phyloP scores from a whole-genome alignment of 2,888 invertebrate genomes.

The Erebia epiphron region DNA sequence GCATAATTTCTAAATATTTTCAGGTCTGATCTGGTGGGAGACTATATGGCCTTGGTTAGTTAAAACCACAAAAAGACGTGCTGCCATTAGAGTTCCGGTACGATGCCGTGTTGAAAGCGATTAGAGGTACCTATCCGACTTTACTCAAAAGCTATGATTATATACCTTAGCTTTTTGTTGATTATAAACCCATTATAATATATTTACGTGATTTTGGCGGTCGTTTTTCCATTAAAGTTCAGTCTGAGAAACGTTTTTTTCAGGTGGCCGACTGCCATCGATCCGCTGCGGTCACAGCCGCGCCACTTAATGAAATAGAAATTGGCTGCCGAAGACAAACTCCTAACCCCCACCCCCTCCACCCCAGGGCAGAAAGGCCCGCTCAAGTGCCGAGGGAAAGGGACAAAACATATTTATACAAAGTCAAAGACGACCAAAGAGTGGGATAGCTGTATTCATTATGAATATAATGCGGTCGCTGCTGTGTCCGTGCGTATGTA shows the following conservation, averaged over 20 bases:
- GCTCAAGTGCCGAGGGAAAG: constrained; percentile 68
- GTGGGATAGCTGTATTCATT: constrained; percentile 83
- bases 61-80: no score
- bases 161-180: no score
- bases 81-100: no score
- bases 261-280: constrained; percentile 66
- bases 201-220: neutral
- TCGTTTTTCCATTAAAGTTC: neutral
- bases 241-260: constrained; percentile 50
- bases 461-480: constrained; percentile 81
- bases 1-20: no score
- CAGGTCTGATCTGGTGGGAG: no score
- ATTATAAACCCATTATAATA: no score
- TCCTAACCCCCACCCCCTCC: constrained; percentile 74
- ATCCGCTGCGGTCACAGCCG: constrained; percentile 75
- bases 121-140: no score
- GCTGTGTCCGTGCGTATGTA: constrained; percentile 76
- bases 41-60: no score
- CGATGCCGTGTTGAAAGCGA: no score
- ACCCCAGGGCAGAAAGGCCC: constrained; percentile 62
- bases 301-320: constrained; percentile 82
- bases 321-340: constrained; percentile 80
- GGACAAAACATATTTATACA: constrained; percentile 81
- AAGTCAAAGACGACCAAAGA: constrained; percentile 81
- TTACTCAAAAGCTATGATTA: no score